Evolutionary conservation across 1,140 invertebrate species (phyloP), one percentile per base, ranked within the genome.

Genomic region (Atta cephalotes): DNA sequence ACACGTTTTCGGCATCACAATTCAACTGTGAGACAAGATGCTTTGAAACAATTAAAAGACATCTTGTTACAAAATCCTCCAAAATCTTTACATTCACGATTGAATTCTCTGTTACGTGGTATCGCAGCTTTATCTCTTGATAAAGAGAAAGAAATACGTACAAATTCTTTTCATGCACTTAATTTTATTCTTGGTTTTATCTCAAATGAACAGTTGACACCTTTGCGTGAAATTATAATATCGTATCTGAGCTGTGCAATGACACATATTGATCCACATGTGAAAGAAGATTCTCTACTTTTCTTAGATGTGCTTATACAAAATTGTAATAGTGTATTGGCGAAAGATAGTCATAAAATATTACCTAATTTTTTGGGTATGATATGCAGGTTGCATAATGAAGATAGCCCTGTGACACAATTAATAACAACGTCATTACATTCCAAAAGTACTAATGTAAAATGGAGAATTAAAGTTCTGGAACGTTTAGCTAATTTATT

Each of bases 171-270:
- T 1, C 97, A 97, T 95, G 95, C 97, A 1, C 93, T 98, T 5
- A 96, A 96, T 90, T 91, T 95, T 12, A 95, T 98, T 66, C 94
- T 98, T 14, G 94, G 96, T 18, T 94, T 96, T 91, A 95, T 96
- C 63, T 92, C 95, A 5, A 89, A 87, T 18, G 93, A 95, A 60
- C 95, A 96, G 81, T 90, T 97, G 3, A 71, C 90, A 18, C 97
- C 98, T 18, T 98, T 98, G 92, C 97, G 97, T 91, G 96, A 97
- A 87, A 96, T 97, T 12, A 94, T 98, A 62, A 96, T 96, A 58
- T 97, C 97, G 14, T 98, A 98, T 92, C 93, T 98, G 49, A 96
- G 97, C 49, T 98, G 98, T 95, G 97, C 97, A 1, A 98, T 98
- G 97, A 98, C 98, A 12, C 97, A 98, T 89, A 97, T 99, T 79